Conservation (phyloP, 2,113 vertebrate species). For the Otolemur garnettii region DNA sequence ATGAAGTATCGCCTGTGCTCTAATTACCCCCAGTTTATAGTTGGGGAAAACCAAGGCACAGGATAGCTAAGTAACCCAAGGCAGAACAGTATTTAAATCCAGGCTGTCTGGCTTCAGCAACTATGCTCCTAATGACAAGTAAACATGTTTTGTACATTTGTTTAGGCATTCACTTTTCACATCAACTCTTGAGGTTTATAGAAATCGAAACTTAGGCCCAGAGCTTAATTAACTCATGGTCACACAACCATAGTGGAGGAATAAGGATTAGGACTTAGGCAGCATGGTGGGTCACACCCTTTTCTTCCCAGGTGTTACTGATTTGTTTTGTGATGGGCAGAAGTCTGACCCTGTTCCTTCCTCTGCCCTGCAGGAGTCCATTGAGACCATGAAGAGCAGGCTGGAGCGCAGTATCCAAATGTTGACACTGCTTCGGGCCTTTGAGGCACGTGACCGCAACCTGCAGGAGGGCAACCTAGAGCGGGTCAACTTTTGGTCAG, state of each 20-base stretch:
- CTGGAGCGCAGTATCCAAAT: slow-evolving; percentile 93
- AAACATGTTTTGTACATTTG: background rate
- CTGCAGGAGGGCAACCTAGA: slow-evolving; percentile 93
- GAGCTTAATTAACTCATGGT: background rate
- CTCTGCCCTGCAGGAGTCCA: slow-evolving; percentile 89
- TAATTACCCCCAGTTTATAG: background rate
- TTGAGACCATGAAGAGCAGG: slow-evolving; percentile 90
- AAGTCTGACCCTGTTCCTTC: background rate
- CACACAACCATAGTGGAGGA: background rate
- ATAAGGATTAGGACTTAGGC: background rate
- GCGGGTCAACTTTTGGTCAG: slow-evolving; percentile 94
- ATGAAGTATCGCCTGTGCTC: background rate
- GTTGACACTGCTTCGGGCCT: slow-evolving; percentile 91
- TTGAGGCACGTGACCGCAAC: slow-evolving; percentile 93
- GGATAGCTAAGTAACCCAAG: background rate
- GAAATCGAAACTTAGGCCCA: background rate
- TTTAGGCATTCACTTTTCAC: background rate
- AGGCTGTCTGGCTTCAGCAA: background rate
- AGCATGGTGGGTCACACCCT: background rate
- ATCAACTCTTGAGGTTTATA: background rate
- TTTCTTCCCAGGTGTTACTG: background rate
- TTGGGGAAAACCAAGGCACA: background rate
- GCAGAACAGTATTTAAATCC: background rate
- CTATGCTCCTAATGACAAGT: background rate
- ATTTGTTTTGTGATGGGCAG: background rate